A percentile compares a stretch with the other conserved stretches of the same genome.
phyloP scores from a whole-genome alignment of 2,113 vertebrate species.

The Cavia aperea region DNA sequence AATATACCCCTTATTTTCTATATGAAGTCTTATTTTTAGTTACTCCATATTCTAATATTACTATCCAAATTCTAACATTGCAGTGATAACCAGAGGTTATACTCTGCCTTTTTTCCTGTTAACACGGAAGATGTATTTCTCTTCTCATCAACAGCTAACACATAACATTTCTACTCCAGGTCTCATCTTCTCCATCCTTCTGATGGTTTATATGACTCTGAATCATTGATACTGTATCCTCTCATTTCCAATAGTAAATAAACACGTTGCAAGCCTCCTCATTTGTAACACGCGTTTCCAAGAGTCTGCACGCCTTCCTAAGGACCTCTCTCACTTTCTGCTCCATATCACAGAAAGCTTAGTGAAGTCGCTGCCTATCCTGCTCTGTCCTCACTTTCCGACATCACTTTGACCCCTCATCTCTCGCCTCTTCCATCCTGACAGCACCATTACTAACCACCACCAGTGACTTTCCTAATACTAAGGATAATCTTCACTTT shows the following conservation, averaged over 20 bases:
- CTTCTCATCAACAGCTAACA: neutral
- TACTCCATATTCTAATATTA: neutral
- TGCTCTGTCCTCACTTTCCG: neutral
- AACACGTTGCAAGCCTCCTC: neutral
- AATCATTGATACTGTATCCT: neutral
- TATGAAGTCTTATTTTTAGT: neutral
- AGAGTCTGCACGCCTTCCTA: neutral
- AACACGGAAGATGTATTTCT: neutral
- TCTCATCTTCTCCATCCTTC: neutral
- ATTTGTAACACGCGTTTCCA: neutral
- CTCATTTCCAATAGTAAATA: neutral
- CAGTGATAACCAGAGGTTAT: neutral
- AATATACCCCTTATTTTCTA: neutral
- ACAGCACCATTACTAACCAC: neutral
- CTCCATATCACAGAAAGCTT: neutral
- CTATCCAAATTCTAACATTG: neutral
- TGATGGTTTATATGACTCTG: neutral
- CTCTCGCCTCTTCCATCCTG: neutral
- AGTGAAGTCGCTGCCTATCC: neutral
- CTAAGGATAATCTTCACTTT: neutral
- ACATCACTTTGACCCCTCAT: neutral
- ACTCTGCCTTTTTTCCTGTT: neutral
- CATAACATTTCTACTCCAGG: neutral
- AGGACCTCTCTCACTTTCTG: neutral
- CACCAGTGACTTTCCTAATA: neutral